A percentile compares a stretch with the other conserved stretches of the same genome.
These are phyloP conservation scores for Siderastrea siderea DNA, from an alignment of 92 coral and sea anemone genomes.

Conservation along the genomic window DNA sequence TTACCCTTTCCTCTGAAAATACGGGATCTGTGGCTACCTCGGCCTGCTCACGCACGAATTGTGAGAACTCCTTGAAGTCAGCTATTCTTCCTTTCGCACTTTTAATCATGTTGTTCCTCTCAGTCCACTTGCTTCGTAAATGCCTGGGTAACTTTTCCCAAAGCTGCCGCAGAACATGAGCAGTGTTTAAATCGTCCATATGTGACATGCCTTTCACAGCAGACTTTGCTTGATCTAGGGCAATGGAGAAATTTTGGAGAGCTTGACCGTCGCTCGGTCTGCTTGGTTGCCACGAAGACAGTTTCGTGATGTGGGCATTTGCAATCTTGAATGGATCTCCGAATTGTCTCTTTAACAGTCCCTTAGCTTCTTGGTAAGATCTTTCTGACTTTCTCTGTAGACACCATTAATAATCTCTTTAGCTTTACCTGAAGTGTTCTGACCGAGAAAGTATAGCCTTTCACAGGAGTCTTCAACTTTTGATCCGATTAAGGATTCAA, in stretches of 20 bases:
- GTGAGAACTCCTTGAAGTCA: slow-evolving; percentile 25
- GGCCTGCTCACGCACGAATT: slow-evolving; percentile 61
- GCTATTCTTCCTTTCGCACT: slow-evolving; percentile 4
- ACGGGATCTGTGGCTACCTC: no score
- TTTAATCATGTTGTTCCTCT: slow-evolving; percentile 42
- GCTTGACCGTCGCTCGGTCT: slow-evolving; percentile 47
- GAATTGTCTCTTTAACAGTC: slow-evolving; percentile 31
- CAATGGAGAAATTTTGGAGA: slow-evolving; percentile 51
- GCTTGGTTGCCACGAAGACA: slow-evolving; percentile 57
- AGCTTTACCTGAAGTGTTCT: no score
- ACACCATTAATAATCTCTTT: no score
- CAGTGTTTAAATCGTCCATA: slow-evolving; percentile 40
- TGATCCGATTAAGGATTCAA: slow-evolving; percentile 60
- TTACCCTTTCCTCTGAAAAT: not conserved
- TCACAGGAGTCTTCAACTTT: slow-evolving; percentile 46
- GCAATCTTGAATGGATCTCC: no score
- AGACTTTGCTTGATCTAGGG: slow-evolving; percentile 58
- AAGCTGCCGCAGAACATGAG: no score
- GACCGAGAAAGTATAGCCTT: no score
- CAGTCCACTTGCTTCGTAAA: slow-evolving; percentile 67
- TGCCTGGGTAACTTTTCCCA: slow-evolving; percentile 56
- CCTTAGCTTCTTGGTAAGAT: no score
- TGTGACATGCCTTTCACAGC: slow-evolving; percentile 65
- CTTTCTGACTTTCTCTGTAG: no score
- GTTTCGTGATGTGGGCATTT: slow-evolving; percentile 58